These are phyloP conservation scores for Dendronephthya gigantea DNA, from an alignment of 64 coral and sea anemone species.

Conservation along the genomic window DNA sequence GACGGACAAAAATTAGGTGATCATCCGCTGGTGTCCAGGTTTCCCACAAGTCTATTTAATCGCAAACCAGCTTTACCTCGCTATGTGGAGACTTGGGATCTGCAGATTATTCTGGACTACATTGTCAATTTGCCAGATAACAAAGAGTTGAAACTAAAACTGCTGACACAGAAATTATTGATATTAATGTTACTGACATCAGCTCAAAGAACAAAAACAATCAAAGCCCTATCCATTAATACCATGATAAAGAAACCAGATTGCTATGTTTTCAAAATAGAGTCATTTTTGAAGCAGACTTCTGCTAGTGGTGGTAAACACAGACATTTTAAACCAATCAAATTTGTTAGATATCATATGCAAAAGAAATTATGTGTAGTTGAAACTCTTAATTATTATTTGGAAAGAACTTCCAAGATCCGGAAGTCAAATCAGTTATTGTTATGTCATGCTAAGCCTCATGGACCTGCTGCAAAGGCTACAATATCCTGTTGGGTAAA, in stretches of 20 bases:
- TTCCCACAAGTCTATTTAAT: neutral
- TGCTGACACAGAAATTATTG: constrained; percentile 33
- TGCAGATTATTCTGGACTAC: neutral
- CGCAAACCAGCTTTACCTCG: neutral
- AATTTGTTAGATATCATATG: constrained; percentile 27
- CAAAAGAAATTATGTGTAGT: constrained; percentile 32
- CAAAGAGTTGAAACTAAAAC: constrained; percentile 16
- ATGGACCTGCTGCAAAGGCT: constrained; percentile 40
- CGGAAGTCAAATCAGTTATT: constrained; percentile 38
- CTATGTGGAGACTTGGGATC: constrained; percentile 9
- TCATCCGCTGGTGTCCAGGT: neutral
- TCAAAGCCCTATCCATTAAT: constrained; percentile 38
- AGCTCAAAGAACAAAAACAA: constrained; percentile 39
- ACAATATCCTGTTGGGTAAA: constrained; percentile 50
- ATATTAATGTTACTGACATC: constrained; percentile 32
- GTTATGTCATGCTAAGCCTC: constrained; percentile 41
- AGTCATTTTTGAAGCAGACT: constrained; percentile 25
- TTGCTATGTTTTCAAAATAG: constrained; percentile 25
- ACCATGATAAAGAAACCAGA: neutral
- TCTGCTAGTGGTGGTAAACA: constrained; percentile 23
- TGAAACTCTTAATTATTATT: constrained; percentile 30
- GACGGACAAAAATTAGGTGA: neutral
- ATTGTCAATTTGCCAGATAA: neutral
- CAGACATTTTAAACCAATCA: constrained; percentile 31
- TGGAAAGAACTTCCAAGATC: constrained; percentile 33